Base-by-base conservation (phyloP, 1,140 invertebrate species). In the Pachypeltis micranthus region DNA sequence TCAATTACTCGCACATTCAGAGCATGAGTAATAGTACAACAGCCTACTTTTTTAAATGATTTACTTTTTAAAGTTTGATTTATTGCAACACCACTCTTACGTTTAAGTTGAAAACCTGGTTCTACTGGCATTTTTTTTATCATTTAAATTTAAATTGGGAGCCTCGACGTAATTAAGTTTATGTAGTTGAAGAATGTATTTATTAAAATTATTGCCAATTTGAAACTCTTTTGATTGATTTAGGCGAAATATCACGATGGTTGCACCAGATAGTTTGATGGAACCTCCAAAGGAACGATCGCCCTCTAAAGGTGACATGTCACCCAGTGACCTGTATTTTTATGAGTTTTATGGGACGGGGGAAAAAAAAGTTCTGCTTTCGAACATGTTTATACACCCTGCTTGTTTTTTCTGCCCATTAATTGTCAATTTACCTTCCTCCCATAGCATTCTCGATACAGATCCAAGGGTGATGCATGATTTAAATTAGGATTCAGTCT, bases 251-350 rank as follows among this genome's bases (percentile, higher is more conserved):
- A 44, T 58, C 55, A 59, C 59, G 29, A 63, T 63, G 62, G 62
- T 63, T 31, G 62, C 62, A 23, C 62, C 62, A 29, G 62, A 63
- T 63, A 63, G 44, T 39, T 56, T 63, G 62, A 51, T 59, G 56
- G 62, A 63, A 31, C 56, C 62, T 25, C 55, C 62, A 58, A 59
- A 58, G 62, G 62, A 63, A 34, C 54, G 62, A 57, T 26, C n/a
- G 23, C 26, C 47, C 31, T 39, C 62, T 58, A 58, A 59, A 63
- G 62, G 62, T 63, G 62, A 63, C 55, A 62, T 54, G 31, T 39
- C 31, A 39, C 31, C 31, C 31, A 55, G 24, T 21, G 24, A 55
- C n/a, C n/a, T 24, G n/a, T 24, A 55, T 55, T 55, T 21, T 55
- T 55, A 24, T 10, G 51, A 10, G n/a, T 19, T 55, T 10, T 55